Conservation (phyloP, 2,888 invertebrate genomes). For the Ceriagrion tenellum region DNA sequence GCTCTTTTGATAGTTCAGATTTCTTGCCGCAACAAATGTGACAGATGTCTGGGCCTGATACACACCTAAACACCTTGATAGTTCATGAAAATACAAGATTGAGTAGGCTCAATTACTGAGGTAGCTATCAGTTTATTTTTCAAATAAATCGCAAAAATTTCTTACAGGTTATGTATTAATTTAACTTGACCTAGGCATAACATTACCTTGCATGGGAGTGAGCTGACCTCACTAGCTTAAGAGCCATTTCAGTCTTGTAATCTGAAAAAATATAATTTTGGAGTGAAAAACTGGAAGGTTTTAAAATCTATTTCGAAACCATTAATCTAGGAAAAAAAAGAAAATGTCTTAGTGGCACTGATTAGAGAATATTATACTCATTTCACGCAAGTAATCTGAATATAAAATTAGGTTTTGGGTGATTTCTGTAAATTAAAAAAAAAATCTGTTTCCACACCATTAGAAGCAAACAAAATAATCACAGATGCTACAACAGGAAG, state of each 20-base stretch:
- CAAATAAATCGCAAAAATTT: neutral
- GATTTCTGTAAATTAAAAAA: too few relatives aligned
- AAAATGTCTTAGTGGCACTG: neutral
- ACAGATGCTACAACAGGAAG: too few relatives aligned
- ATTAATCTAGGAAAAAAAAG: neutral
- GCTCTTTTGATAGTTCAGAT: neutral
- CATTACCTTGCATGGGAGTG: neutral
- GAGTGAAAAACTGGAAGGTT: neutral
- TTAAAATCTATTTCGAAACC: neutral
- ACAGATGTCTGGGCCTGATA: neutral
- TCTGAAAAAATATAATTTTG: neutral
- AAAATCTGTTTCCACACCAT: too few relatives aligned
- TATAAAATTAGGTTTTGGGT: too few relatives aligned
- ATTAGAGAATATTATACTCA: neutral
- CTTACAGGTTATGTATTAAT: neutral
- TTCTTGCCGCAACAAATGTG: neutral
- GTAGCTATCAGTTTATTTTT: neutral
- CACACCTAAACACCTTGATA: neutral
- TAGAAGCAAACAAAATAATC: too few relatives aligned
- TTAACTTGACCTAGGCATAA: neutral
- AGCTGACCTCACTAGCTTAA: neutral
- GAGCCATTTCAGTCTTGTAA: neutral
- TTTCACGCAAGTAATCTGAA: too few relatives aligned
- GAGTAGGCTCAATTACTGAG: neutral
- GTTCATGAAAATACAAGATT: neutral